Evolutionary conservation across 2,888 invertebrate genomes (phyloP).

Genomic region (Athalia cordata): DNA sequence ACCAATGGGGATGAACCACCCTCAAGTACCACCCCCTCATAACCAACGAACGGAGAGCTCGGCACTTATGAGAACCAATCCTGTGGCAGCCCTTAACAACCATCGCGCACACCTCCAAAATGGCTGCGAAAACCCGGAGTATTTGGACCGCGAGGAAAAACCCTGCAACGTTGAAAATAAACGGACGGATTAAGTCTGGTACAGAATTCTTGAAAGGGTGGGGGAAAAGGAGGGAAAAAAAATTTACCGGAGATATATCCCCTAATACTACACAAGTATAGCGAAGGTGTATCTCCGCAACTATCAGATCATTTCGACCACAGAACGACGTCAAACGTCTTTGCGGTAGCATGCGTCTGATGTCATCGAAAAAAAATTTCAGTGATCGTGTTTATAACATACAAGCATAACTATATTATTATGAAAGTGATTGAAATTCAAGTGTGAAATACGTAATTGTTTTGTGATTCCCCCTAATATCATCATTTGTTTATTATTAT

Average conservation of each 20-base stretch:
- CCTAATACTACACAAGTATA: background rate
- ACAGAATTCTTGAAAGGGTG: too few relatives aligned
- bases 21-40: constrained; percentile 46
- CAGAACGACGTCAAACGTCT: constrained; percentile 62
- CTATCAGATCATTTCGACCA: constrained; percentile 49
- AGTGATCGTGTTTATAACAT: constrained; percentile 18
- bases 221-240: constrained; percentile 52
- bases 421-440: too few relatives aligned
- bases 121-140: constrained; percentile 71
- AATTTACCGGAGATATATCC: background rate
- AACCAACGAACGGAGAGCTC: constrained; percentile 55
- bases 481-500: background rate
- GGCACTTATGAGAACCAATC: constrained; percentile 59
- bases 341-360: constrained; percentile 57
- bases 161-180: constrained; percentile 68
- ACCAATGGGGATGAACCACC: constrained; percentile 56
- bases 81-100: constrained; percentile 50
- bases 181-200: constrained; percentile 70
- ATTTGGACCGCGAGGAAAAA: constrained; percentile 64
- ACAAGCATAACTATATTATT: too few relatives aligned
- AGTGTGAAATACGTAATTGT: constrained; percentile 3
- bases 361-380: constrained; percentile 1
- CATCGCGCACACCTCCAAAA: constrained; percentile 70
- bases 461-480: constrained; percentile 7
- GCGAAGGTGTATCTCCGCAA: constrained; percentile 45